A percentile compares a stretch with the other conserved stretches of the same genome.
phyloP scores from a whole-genome alignment of 2,113 vertebrate species.

The Pholis gunnellus region DNA sequence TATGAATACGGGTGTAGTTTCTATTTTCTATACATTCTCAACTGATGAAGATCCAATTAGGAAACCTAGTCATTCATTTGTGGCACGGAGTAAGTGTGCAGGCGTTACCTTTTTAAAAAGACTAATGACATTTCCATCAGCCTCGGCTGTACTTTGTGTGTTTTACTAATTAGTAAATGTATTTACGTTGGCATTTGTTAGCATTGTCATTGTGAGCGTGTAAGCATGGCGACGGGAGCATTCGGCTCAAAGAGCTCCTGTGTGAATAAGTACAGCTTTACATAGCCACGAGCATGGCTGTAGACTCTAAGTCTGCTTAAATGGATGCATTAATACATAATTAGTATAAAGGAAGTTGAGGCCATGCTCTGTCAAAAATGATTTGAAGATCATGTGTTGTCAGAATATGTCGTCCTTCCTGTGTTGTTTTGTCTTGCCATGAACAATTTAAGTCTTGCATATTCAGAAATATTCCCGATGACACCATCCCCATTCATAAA shows the following conservation, averaged over 20 bases:
- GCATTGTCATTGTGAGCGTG: not conserved
- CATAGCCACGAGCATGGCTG: not conserved
- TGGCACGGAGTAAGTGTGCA: not conserved
- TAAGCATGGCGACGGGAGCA: not conserved
- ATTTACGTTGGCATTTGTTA: not conserved
- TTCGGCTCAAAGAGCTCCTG: not conserved
- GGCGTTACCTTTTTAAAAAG: not conserved
- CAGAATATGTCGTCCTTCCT: not conserved
- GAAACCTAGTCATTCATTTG: not conserved
- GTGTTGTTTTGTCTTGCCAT: not conserved
- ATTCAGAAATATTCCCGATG: not conserved
- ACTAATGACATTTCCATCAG: not conserved
- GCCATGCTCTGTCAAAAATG: not conserved
- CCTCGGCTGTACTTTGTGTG: not conserved
- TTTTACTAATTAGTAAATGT: not conserved
- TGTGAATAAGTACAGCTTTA: not conserved
- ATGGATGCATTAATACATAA: constrained; percentile 2
- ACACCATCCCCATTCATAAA: not conserved
- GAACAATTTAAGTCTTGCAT: not conserved
- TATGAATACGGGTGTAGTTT: not conserved
- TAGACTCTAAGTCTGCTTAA: not conserved
- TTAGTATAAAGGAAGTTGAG: not conserved
- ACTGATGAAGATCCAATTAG: not conserved
- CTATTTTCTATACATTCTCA: not conserved
- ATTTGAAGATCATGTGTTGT: constrained; percentile 5